Base-by-base conservation (phyloP, 2,797 vertebrate species). In the Dallia pectoralis region DNA sequence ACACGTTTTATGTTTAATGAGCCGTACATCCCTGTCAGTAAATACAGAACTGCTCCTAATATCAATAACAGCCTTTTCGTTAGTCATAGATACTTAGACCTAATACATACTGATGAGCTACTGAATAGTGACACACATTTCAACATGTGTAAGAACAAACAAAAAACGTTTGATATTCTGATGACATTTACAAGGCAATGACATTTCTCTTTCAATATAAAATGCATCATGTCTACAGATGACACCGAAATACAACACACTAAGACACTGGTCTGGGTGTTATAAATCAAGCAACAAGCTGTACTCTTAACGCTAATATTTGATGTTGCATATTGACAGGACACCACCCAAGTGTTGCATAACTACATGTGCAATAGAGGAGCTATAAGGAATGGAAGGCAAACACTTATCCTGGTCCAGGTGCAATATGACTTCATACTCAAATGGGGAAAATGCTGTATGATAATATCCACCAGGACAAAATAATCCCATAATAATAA, bases 331-430 rank as follows among this genome's bases (percentile, higher is more conserved):
- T 89, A 87, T 89, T 89, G 89, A 91, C 87, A 88, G 86, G 90
- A 89, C 91, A 89, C 92, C 91, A 92, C 89, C 92, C 90, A 87
- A 86, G 81, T 78, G 87, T 92, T 92, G 89, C 89, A 89, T 91
- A 91, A 93, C 86, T 86, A 64, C 77, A 79, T 80, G 73, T 84
- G 79, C 82, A 83, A 81, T 83, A 81, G 82, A 82, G 85, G 77
- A 84, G 78, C 74, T 67, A 73, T 63, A 69, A 74, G 76, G 73
- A 85, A 74, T 64, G 74, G 64, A 64, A 77, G 74, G 72, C 78
- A 77, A 44, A 74, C 70, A 69, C 40, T 69, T 70, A 74, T 75
- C 80, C 69, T 4, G 73, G 69, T 74, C 51, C 77, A 44, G 73
- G 53, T 79, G 53, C 63, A 27, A 56, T 66, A 25, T 53, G 25